Conservation (phyloP, 2,113 vertebrate species). For the Sinocyclocheilus grahami region DNA sequence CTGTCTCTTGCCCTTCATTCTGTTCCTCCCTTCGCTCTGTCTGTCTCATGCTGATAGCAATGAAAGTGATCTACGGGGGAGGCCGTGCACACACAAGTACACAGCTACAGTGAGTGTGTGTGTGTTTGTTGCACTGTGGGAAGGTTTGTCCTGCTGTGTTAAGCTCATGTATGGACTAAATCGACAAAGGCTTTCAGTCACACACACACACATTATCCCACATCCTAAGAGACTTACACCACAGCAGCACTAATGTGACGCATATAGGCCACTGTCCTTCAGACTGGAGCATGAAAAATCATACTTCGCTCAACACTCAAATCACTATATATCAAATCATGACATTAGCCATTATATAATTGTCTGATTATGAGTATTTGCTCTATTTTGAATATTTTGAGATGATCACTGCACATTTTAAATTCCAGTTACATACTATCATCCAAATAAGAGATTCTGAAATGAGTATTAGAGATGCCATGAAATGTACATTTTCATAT, state of each 20-base stretch:
- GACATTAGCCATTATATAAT: not conserved
- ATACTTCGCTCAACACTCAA: not conserved
- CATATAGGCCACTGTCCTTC: not conserved
- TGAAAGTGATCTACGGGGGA: conserved; percentile 49
- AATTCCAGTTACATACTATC: not conserved
- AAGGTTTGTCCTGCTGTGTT: conserved; percentile 21
- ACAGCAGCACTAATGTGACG: conserved; percentile 4
- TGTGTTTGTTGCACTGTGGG: conserved; percentile 25
- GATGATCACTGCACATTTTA: not conserved
- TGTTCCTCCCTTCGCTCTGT: not conserved
- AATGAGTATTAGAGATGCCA: not conserved
- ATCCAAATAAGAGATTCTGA: not conserved
- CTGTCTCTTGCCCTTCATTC: not conserved
- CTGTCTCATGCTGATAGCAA: conserved; percentile 50
- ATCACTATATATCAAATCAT: not conserved
- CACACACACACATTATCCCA: not conserved
- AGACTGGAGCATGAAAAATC: not conserved
- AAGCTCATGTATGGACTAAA: conserved; percentile 42
- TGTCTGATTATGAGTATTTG: not conserved
- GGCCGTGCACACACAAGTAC: conserved; percentile 23
- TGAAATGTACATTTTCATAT: not conserved
- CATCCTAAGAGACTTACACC: conserved; percentile 3
- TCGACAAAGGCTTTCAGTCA: conserved; percentile 33
- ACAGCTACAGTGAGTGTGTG: not conserved
- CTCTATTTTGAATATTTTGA: not conserved